Base-by-base conservation (phyloP, 2,113 vertebrate genomes). In the Malurus cyaneus region DNA sequence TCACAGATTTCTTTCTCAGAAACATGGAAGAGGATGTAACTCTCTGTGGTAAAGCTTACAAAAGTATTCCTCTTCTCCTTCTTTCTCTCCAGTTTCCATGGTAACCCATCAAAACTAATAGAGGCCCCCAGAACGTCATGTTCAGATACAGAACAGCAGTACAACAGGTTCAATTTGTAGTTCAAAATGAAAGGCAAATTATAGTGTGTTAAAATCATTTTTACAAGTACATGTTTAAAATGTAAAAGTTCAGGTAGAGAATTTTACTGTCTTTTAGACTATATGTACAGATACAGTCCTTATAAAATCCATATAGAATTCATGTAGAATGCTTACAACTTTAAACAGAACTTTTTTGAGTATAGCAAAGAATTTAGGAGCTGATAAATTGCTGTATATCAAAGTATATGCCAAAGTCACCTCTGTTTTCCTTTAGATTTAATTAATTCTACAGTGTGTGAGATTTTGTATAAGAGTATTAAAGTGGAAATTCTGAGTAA, bases 91-190 rank as follows among this genome's bases (percentile, higher is more conserved):
- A 77, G 96, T 98, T 97, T 96, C 97, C 88, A 96, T 95, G 93
- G 96, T 29, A 97, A 98, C 97, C 13, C 46, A 81, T 77, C 72
- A 95, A 97, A 97, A 97, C 96, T 97, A 96, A 96, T 94, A 94
- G 69, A 94, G 19, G n/a, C 39, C 36, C 76, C 86, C 41, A 93
- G 76, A 97, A 96, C 3, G 4, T 94, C 86, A 91, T 86, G 34
- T 80, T 97, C 74, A 0, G 42, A 93, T 89, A 91, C 54, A 86
- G 89, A 95, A 65, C 21, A 5, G 2, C 72, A 95, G 91, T 80
- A 61, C 44, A 89, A 94, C 94, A 95, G 29, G 14, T 94, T 97
- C 73, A 95, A 85, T 96, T 74, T 96, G 66, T 79, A 94, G 52
- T 93, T 94, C 62, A 95, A 97, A 96, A 91, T 94, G 49, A 94